Base-by-base conservation (phyloP, 2,113 vertebrate genomes). In the Phalacrocorax carbo region DNA sequence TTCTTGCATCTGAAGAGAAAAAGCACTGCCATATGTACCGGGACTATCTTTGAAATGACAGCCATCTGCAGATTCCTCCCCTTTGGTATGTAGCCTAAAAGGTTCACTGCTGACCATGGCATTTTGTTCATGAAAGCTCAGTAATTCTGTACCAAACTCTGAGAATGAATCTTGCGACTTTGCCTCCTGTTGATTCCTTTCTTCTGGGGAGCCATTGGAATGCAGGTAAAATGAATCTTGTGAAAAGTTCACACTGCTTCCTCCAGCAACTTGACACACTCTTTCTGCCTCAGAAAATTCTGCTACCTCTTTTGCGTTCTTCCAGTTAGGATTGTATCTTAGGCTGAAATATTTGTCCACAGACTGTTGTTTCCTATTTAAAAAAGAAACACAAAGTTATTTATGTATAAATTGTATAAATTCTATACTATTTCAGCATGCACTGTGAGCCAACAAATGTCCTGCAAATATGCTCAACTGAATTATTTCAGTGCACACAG, bases 321-420 rank as follows among this genome's bases (percentile, higher is more conserved):
- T 99, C 99, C 98, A 99, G 15, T 98, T 93, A 15, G 98, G 98
- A 64, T 99, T 97, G 48, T 98, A 98, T 23, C 97, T 97, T 19
- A 98, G 96, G 76, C 93, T 96, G 58, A 97, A 98, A 32, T 98
- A 98, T 76, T 93, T 94, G 68, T 98, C 98, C 48, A 93, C 75
- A 49, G 54, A 15, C 34, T 68, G 88, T 4, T 82, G 73, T 25
- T 70, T 86, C 71, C 97, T 98, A 61, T 55, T 82, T 78, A 85
- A 85, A 84, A 62, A 79, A 96, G 60, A 57, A 91, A 66, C 72
- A 72, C 19, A 8, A 13, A 77, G 77, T 90, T 34, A 76, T 75
- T 78, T 78, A 48, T 34, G 54, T 48, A 71, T 49, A 29, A 82
- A 52, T 8, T 20, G 25, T 19, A 55, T 12, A 58, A 60, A 55